phyloP scores from a whole-genome alignment of 2,888 invertebrate genomes.

The Hydroisotoma schaefferi region DNA sequence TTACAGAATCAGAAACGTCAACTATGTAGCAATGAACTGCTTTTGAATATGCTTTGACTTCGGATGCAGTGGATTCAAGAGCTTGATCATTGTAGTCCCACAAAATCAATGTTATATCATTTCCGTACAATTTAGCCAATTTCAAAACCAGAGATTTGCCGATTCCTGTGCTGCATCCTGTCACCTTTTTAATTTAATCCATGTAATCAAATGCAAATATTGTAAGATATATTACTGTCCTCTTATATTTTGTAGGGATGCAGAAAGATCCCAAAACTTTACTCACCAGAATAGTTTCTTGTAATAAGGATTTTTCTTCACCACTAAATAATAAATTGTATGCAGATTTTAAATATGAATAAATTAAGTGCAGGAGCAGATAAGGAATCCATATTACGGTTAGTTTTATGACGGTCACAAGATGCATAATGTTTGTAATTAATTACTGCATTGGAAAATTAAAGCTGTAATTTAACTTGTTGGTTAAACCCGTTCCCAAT shows the following conservation, averaged over 20 bases:
- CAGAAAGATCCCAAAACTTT: background rate
- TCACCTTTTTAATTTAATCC: conserved; percentile 2
- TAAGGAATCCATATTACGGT: too few species aligned
- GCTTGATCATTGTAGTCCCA: conserved; percentile 1
- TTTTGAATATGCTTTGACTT: background rate
- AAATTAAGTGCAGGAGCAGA: too few species aligned
- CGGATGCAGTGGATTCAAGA: background rate
- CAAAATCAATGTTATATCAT: background rate
- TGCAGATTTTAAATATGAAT: conserved; percentile 3
- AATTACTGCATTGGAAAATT: too few species aligned
- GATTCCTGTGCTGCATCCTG: conserved; percentile 6
- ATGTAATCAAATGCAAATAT: background rate
- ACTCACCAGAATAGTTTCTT: too few species aligned
- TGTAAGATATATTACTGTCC: background rate
- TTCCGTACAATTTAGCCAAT: background rate
- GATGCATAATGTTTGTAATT: too few species aligned
- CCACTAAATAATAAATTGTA: too few species aligned
- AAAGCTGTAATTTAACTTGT: too few species aligned
- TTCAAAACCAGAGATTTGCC: background rate
- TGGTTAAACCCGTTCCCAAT: too few species aligned
- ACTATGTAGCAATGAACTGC: background rate
- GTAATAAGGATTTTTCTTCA: too few species aligned
- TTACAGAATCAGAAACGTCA: background rate
- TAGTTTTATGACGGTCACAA: too few species aligned
- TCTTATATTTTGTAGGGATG: background rate